Evolutionary conservation across 2,888 invertebrate species (phyloP).

Genomic region (Camptogramma bilineatum): DNA sequence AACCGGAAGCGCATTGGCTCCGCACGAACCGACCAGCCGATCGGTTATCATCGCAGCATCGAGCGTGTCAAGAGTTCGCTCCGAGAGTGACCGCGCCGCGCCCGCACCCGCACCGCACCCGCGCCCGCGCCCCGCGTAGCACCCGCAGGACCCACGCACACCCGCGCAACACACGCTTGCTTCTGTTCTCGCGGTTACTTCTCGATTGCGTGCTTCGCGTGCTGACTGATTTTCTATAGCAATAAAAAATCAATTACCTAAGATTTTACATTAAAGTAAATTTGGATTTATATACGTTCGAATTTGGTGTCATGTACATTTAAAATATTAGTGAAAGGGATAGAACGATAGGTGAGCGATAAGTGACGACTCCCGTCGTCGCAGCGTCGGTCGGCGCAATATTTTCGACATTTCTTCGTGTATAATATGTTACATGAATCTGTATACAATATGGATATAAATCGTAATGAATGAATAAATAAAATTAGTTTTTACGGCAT

Average conservation of each 20-base stretch:
- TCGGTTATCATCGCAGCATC: conserved; percentile 74
- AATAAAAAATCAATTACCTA: conserved; percentile 87
- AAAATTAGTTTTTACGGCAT: conserved; percentile 85
- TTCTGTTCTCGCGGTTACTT: conserved; percentile 85
- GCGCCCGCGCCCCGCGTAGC: conserved; percentile 48
- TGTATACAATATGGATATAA: conserved; percentile 87
- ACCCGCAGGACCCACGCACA: conserved; percentile 44
- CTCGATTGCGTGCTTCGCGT: conserved; percentile 87
- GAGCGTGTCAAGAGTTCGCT: conserved; percentile 73
- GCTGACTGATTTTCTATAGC: conserved; percentile 87
- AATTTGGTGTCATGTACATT: conserved; percentile 86
- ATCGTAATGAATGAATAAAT: conserved; percentile 84
- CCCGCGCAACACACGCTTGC: conserved; percentile 70
- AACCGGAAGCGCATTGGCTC: conserved; percentile 84
- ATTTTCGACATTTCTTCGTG: conserved; percentile 86
- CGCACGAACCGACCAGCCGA: conserved; percentile 81
- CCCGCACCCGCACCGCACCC: conserved; percentile 43
- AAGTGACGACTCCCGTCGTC: conserved; percentile 72
- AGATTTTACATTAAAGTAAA: conserved; percentile 86
- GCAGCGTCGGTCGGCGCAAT: conserved; percentile 79
- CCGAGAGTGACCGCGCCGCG: conserved; percentile 55
- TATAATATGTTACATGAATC: conserved; percentile 88
- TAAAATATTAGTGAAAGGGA: conserved; percentile 83
- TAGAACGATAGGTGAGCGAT: conserved; percentile 81
- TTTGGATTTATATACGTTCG: conserved; percentile 86